These are phyloP conservation scores for Ommatoiulus sabulosus DNA, from an alignment of 2,888 invertebrate species.

Conservation along the genomic window DNA sequence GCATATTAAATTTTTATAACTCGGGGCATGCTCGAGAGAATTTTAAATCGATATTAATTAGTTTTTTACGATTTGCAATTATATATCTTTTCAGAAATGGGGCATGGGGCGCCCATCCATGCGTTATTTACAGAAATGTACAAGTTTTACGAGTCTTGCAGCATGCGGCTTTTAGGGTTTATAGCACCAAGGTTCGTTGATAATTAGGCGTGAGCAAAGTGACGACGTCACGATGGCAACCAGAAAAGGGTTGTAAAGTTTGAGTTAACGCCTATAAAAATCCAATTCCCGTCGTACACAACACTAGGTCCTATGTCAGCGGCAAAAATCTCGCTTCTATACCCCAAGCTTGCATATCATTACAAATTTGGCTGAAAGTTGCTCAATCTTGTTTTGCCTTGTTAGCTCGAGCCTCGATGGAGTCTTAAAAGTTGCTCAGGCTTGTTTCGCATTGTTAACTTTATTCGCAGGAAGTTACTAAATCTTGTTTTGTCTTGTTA, in stretches of 20 bases:
- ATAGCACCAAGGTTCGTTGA: not conserved
- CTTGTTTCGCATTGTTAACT: too few species aligned
- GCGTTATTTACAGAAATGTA: constrained; percentile 14
- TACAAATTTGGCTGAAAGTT: not conserved
- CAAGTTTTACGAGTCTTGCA: constrained; percentile 26
- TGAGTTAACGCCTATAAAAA: constrained; percentile 4
- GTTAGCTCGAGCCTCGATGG: too few species aligned
- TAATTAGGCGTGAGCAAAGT: constrained; percentile 16
- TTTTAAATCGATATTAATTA: constrained; percentile 35
- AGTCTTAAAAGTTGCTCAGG: too few species aligned
- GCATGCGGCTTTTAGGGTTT: not conserved
- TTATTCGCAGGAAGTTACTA: too few species aligned
- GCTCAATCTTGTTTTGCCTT: not conserved
- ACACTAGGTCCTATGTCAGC: constrained; percentile 11
- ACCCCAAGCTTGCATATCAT: not conserved
- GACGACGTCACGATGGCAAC: not conserved
- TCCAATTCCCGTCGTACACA: not conserved
- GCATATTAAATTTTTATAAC: constrained; percentile 24
- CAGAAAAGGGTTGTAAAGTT: constrained; percentile 27
- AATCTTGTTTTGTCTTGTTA: too few species aligned
- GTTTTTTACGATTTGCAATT: constrained; percentile 27
- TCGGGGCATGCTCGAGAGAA: not conserved
- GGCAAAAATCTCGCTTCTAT: not conserved
- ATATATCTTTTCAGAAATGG: not conserved
- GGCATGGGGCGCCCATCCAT: not conserved